Base-by-base conservation (phyloP, 2,888 invertebrate species). In the Caenorhabditis doughertyi region DNA sequence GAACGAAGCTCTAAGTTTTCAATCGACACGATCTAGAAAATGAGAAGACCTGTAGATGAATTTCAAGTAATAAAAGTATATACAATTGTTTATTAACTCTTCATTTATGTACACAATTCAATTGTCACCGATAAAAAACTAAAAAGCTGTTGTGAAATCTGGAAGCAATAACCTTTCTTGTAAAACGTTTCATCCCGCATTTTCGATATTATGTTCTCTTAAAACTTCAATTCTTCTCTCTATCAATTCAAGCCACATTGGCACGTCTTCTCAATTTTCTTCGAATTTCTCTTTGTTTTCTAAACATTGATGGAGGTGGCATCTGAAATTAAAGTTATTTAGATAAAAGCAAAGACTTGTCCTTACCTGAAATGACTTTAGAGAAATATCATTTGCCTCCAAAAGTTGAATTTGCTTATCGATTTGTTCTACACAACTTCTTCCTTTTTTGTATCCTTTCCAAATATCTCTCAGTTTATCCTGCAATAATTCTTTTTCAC, bases 301-400 rank as follows among this genome's bases (percentile, higher is more conserved):
- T 68, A 47, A 84, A 85, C 84, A 84, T 80, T 29, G 82, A 55
- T 32, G 82, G 82, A 21, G 85, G 85, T 9, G 85, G 85, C 85
- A 85, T 85, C 74, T 82, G 79, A n/a, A 72, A 68, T 44, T 32
- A 35, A 23, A 27, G 25, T 16, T 29, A n/a, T 60, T 13, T 16
- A 16, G n/a, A n/a, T n/a, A n/a, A n/a, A n/a, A n/a, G n/a, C 51
- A 51, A 18, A 51, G 23, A 51, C 16, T 58, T 4, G 5, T n/a
- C 21, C 35, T 39, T 11, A 79, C 72, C 65, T 84, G 85, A 53
- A 85, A 85, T 2, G 85, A 85, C 25, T 67, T 70, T 60, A 85
- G 67, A 0, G 83, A 83, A 16, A 86, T 86, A 25, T 79, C 81
- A 64, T 86, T 81, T 11, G 73, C 58, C 29, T 83, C 81, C 3